Evolutionary conservation across 1,140 invertebrate genomes (phyloP).

Genomic region (Pachyrhynchus sulphureomaculatus): DNA sequence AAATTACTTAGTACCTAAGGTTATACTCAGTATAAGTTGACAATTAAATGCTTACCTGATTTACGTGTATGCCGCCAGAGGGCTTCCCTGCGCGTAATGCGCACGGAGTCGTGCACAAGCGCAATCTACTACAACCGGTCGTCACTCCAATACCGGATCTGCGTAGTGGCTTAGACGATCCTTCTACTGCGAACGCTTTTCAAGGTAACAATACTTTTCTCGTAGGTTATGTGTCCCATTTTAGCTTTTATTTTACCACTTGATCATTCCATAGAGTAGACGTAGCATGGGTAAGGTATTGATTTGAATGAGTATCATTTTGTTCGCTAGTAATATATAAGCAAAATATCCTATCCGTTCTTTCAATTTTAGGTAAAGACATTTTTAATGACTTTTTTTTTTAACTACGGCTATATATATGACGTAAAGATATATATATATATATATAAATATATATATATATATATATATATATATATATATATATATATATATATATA

Average conservation of each 20-base stretch:
- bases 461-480: too few relatives aligned
- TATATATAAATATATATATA: too few relatives aligned
- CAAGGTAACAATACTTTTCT: constrained; percentile 56
- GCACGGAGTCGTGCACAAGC: constrained; percentile 80
- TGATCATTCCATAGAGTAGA: constrained; percentile 27
- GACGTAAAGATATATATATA: too few relatives aligned
- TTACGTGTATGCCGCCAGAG: constrained; percentile 40
- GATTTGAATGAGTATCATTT: constrained; percentile 6
- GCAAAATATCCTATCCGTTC: neutral
- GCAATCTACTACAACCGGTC: constrained; percentile 74
- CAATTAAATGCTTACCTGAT: neutral
- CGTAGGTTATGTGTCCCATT: constrained; percentile 12
- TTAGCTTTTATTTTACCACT: constrained; percentile 16
- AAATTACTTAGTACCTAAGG: neutral
- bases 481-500: too few relatives aligned
- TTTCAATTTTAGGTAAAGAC: too few relatives aligned
- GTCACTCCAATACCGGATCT: constrained; percentile 80
- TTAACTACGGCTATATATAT: too few relatives aligned
- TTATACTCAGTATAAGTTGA: neutral
- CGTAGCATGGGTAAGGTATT: constrained; percentile 28
- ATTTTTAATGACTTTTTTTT: too few relatives aligned
- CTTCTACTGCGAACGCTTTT: constrained; percentile 56
- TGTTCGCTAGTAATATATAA: constrained; percentile 20
- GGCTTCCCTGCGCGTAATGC: constrained; percentile 68
- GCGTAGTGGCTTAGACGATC: constrained; percentile 71